Evolutionary conservation across 1,140 invertebrate species (phyloP).

Genomic region (Camponotus vicinus): DNA sequence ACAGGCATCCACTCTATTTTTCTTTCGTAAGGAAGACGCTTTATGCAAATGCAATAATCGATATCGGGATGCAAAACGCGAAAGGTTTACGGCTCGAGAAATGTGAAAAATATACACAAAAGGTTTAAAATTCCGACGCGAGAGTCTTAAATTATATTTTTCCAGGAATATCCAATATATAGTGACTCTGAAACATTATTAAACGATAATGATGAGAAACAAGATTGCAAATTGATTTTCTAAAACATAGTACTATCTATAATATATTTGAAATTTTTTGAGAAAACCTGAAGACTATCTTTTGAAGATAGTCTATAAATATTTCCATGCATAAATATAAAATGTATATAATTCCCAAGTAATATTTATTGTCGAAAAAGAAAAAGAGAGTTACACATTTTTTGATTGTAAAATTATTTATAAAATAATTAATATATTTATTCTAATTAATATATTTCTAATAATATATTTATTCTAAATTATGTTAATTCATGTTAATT

Average conservation of each 20-base stretch:
- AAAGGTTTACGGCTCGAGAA: slow-evolving; percentile 14
- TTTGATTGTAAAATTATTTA: too few relatives aligned
- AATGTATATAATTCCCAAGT: not conserved
- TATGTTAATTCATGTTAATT: too few relatives aligned
- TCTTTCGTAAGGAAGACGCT: slow-evolving; percentile 38
- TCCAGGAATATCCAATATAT: not conserved
- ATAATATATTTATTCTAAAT: too few relatives aligned
- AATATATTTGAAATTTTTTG: not conserved
- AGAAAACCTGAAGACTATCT: not conserved
- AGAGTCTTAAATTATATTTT: slow-evolving; percentile 22
- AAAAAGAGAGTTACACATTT: not conserved
- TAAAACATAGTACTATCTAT: too few relatives aligned
- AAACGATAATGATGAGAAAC: not conserved
- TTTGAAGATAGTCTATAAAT: not conserved
- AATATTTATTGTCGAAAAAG: not conserved
- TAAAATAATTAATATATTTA: too few relatives aligned
- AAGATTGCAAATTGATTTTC: slow-evolving; percentile 24
- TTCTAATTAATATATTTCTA: too few relatives aligned
- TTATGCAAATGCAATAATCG: slow-evolving; percentile 45
- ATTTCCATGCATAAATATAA: not conserved
- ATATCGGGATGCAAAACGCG: slow-evolving; percentile 20
- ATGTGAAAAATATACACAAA: not conserved
- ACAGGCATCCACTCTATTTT: slow-evolving; percentile 37
- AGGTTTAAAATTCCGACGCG: not conserved
- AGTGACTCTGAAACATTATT: not conserved